Percentiles rank a stretch among this genome's conserved stretches.
Conservation (phyloP, 2,113 vertebrate species). For the Mesitornis unicolor region DNA sequence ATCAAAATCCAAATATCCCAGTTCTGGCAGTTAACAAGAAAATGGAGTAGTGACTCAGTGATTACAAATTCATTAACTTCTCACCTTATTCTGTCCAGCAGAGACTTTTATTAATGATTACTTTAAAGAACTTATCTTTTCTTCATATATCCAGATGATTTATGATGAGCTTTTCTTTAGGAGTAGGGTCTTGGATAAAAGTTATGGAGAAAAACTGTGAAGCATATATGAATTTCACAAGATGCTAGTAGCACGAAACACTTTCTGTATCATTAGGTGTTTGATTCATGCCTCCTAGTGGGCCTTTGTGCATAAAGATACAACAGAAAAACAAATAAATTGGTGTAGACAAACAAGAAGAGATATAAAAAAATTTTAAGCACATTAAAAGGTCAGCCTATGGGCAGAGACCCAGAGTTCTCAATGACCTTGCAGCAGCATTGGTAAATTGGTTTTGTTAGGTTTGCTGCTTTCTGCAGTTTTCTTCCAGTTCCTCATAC, state of each 20-base stretch:
- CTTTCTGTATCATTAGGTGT: not conserved
- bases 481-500: not conserved
- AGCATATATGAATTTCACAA: not conserved
- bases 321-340: not conserved
- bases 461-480: not conserved
- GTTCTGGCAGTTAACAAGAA: not conserved
- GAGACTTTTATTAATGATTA: not conserved
- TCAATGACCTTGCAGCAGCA: not conserved
- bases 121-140: not conserved
- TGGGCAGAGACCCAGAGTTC: not conserved
- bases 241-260: not conserved
- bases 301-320: not conserved
- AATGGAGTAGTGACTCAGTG: not conserved
- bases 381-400: not conserved
- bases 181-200: not conserved
- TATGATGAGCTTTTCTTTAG: not conserved
- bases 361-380: not conserved
- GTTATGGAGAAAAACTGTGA: not conserved
- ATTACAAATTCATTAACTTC: not conserved
- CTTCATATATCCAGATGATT: not conserved
- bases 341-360: not conserved
- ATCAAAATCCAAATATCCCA: not conserved
- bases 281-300: not conserved
- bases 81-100: not conserved
- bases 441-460: not conserved